These are phyloP conservation scores for Lamellibrachia satsuma DNA, from an alignment of 2,888 invertebrate species.

Conservation along the genomic window DNA sequence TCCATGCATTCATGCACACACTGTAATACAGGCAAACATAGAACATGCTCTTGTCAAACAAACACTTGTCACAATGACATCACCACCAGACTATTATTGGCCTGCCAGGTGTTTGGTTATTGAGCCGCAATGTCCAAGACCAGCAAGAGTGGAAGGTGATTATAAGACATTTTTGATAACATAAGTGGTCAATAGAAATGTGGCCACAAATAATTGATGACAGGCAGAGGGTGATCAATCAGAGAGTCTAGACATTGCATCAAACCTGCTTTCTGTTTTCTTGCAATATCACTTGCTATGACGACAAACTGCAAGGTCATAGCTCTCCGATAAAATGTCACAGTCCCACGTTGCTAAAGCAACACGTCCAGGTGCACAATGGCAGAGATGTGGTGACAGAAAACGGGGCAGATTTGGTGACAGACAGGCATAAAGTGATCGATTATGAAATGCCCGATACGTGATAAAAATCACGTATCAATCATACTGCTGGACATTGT, in stretches of 20 bases:
- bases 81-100: background rate
- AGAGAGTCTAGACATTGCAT: background rate
- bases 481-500: background rate
- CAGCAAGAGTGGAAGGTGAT: background rate
- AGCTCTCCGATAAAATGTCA: background rate
- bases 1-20: too few species aligned
- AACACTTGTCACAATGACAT: background rate
- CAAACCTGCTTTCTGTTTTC: background rate
- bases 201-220: background rate
- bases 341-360: background rate
- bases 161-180: background rate
- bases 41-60: too few species aligned
- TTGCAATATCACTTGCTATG: background rate
- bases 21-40: too few species aligned
- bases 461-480: background rate
- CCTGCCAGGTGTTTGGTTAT: background rate
- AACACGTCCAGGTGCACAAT: background rate
- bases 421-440: background rate
- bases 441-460: conserved; percentile 9
- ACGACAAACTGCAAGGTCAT: background rate
- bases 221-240: background rate
- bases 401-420: background rate
- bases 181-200: background rate
- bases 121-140: background rate
- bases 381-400: background rate